Conservation (phyloP, 2,113 vertebrate species). For the Neoarius graeffei region DNA sequence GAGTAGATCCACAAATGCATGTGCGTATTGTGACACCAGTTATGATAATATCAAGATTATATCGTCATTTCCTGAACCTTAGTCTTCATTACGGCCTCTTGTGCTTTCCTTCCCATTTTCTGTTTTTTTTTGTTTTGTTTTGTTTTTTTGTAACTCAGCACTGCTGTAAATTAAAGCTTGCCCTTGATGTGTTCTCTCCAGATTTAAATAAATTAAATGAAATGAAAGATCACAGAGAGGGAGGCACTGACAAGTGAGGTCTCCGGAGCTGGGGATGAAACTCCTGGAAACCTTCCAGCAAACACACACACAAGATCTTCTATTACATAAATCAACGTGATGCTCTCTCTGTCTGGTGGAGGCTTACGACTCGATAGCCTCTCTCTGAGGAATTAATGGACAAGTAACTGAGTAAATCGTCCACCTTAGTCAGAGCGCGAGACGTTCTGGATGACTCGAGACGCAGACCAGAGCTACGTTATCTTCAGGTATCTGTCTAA, state of each 20-base stretch:
- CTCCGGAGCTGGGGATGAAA: constrained; percentile 6
- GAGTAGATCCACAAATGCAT: no score
- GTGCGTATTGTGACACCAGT: not conserved
- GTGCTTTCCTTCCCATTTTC: not conserved
- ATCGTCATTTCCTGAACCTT: not conserved
- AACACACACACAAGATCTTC: constrained; percentile 17
- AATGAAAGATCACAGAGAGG: constrained; percentile 35
- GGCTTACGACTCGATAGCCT: constrained; percentile 21
- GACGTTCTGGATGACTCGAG: not conserved
- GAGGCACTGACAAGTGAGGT: constrained; percentile 25
- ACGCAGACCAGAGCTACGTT: not conserved
- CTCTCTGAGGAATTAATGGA: constrained; percentile 31
- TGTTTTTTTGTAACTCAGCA: not conserved
- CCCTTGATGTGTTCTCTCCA: constrained; percentile 21
- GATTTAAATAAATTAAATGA: constrained; percentile 37
- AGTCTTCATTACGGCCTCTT: not conserved
- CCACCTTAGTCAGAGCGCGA: not conserved
- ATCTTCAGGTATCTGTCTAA: constrained; percentile 1
- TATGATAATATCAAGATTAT: not conserved
- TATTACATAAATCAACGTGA: constrained; percentile 38
- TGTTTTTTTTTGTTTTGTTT: not conserved
- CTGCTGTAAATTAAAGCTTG: constrained; percentile 26
- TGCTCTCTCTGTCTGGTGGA: not conserved
- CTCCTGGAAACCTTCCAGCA: constrained; percentile 21
- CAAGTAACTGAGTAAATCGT: not conserved